Evolutionary conservation across 2,113 vertebrate species (phyloP).

Genomic region (Oryzias celebensis): DNA sequence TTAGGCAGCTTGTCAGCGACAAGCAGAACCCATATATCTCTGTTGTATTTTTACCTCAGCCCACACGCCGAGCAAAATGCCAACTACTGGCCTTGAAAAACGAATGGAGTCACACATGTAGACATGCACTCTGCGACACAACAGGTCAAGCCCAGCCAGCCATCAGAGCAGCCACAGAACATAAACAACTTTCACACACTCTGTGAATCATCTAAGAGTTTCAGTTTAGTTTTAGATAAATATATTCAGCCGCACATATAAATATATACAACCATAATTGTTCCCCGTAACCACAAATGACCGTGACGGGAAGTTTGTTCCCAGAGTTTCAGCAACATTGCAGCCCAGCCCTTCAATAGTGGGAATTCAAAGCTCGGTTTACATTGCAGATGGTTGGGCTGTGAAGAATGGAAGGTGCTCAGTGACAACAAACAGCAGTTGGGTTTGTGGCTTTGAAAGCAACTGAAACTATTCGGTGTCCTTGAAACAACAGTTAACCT

Average conservation of each 20-base stretch:
- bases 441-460: constrained; percentile 26
- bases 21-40: constrained; percentile 63
- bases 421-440: constrained; percentile 35
- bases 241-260: constrained; percentile 69
- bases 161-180: constrained; percentile 61
- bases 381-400: constrained; percentile 9
- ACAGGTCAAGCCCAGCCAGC: constrained; percentile 66
- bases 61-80: constrained; percentile 72
- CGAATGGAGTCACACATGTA: constrained; percentile 34
- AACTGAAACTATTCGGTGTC: constrained; percentile 39
- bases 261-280: constrained; percentile 69
- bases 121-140: constrained; percentile 62
- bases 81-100: constrained; percentile 70
- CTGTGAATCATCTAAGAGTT: constrained; percentile 68
- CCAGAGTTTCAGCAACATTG: constrained; percentile 62
- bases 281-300: constrained; percentile 61
- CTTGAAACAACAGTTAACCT: constrained; percentile 41
- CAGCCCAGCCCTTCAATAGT: constrained; percentile 59
- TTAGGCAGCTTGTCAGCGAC: constrained; percentile 45
- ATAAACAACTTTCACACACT: constrained; percentile 77
- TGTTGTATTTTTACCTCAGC: constrained; percentile 72
- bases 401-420: constrained; percentile 37
- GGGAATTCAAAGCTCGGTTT: constrained; percentile 51
- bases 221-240: constrained; percentile 74
- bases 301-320: constrained; percentile 70